A percentile compares a stretch with the other conserved stretches of the same genome.
These are phyloP conservation scores for Dorcus hopei DNA, from an alignment of 2,888 invertebrate species.

Conservation along the genomic window DNA sequence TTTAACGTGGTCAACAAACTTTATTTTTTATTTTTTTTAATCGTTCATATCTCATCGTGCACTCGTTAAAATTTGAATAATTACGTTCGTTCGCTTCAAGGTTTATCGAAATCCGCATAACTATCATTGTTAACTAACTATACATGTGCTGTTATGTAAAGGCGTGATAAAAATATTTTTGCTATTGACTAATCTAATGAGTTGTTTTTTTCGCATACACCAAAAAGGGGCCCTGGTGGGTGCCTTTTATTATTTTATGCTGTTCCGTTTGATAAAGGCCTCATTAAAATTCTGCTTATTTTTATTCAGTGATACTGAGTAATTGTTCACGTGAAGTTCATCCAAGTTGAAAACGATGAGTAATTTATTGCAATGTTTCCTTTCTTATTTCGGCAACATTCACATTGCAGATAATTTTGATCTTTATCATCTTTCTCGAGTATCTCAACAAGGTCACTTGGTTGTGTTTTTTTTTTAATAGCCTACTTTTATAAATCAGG, in stretches of 20 bases:
- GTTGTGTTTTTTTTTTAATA: no score
- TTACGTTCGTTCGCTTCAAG: not conserved
- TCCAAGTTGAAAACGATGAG: no score
- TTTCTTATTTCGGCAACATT: no score
- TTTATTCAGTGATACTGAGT: no score
- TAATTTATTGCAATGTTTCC: no score
- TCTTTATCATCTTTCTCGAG: no score
- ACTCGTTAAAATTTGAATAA: not conserved
- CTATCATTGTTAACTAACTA: not conserved
- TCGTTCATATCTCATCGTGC: not conserved
- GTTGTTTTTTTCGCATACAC: not conserved
- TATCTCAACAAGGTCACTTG: no score
- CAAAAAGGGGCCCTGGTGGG: conserved; percentile 1
- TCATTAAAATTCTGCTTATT: no score
- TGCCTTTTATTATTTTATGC: not conserved
- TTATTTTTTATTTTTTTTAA: not conserved
- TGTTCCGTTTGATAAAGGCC: no score
- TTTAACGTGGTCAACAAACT: conserved; percentile 1
- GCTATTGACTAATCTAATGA: conserved; percentile 4
- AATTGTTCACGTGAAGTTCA: no score
- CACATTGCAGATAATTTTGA: no score
- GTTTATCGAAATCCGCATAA: conserved; percentile 1
- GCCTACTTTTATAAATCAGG: no score
- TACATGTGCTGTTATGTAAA: conserved; percentile 1
- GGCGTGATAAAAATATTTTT: conserved; percentile 8